phyloP scores from a whole-genome alignment of 2,797 vertebrate genomes.

The Protonibea diacanthus region DNA sequence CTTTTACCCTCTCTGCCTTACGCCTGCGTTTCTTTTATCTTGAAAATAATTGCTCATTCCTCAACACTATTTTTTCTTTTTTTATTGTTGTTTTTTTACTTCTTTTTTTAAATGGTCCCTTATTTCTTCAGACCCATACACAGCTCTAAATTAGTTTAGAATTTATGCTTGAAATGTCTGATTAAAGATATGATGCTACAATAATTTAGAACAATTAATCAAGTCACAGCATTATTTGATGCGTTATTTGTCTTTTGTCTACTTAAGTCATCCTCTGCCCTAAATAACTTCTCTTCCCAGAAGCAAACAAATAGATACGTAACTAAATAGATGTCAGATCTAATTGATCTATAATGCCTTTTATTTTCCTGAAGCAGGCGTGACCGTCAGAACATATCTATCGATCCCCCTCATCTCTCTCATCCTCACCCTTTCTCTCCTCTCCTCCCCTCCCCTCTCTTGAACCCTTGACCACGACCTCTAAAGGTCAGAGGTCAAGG shows the following conservation, averaged over 20 bases:
- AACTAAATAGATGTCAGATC: constrained; percentile 47
- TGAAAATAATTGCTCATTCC: neutral
- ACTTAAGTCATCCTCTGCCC: neutral
- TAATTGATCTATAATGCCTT: constrained; percentile 72
- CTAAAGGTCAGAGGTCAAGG: constrained; percentile 87
- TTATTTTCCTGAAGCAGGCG: constrained; percentile 85
- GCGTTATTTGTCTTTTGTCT: neutral
- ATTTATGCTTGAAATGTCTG: constrained; percentile 24
- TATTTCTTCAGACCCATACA: neutral
- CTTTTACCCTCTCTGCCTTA: neutral
- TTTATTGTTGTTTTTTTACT: neutral
- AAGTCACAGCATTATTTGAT: neutral
- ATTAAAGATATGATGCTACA: neutral
- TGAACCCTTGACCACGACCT: constrained; percentile 71
- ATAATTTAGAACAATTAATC: neutral
- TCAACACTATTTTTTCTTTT: neutral
- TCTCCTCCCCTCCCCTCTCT: constrained; percentile 14
- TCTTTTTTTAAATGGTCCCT: neutral
- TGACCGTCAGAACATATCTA: constrained; percentile 88
- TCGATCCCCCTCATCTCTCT: constrained; percentile 79
- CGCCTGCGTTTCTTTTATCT: neutral
- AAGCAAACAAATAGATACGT: constrained; percentile 28
- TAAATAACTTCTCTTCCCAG: neutral
- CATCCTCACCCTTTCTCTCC: neutral
- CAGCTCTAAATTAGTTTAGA: constrained; percentile 42